These are phyloP conservation scores for Lochmaea capreae DNA, from an alignment of 2,888 invertebrate species.

Conservation along the genomic window DNA sequence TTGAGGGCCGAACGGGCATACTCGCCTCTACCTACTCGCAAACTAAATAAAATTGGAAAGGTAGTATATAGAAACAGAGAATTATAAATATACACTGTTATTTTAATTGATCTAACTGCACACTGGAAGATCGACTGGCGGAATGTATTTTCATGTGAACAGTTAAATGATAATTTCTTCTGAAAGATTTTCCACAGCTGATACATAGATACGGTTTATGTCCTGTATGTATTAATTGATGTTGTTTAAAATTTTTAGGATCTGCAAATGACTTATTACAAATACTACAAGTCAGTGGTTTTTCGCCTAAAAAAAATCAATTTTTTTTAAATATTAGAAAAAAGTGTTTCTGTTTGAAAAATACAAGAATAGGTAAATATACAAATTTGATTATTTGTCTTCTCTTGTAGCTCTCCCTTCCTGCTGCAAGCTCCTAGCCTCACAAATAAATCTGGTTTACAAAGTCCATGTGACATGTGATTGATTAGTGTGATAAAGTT, in stretches of 20 bases:
- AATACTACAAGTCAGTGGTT: slow-evolving; percentile 53
- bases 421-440: too few relatives aligned
- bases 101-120: background rate
- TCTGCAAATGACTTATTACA: slow-evolving; percentile 56
- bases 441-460: too few relatives aligned
- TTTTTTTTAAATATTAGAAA: background rate
- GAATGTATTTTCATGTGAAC: slow-evolving; percentile 53
- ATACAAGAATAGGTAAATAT: too few relatives aligned
- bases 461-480: too few relatives aligned
- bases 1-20: too few relatives aligned
- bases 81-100: too few relatives aligned
- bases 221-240: slow-evolving; percentile 52
- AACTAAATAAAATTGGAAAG: background rate
- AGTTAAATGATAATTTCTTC: slow-evolving; percentile 54
- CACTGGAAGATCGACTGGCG: slow-evolving; percentile 32
- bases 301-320: slow-evolving; percentile 51
- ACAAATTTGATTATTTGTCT: too few relatives aligned
- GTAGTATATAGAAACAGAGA: too few relatives aligned
- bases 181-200: slow-evolving; percentile 55
- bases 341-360: too few relatives aligned
- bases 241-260: slow-evolving; percentile 57
- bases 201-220: slow-evolving; percentile 53
- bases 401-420: too few relatives aligned
- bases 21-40: too few relatives aligned
- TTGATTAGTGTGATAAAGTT: too few relatives aligned